Evolutionary conservation across 2,888 invertebrate species (phyloP).

Genomic region (Tenthredo scrophulariae): DNA sequence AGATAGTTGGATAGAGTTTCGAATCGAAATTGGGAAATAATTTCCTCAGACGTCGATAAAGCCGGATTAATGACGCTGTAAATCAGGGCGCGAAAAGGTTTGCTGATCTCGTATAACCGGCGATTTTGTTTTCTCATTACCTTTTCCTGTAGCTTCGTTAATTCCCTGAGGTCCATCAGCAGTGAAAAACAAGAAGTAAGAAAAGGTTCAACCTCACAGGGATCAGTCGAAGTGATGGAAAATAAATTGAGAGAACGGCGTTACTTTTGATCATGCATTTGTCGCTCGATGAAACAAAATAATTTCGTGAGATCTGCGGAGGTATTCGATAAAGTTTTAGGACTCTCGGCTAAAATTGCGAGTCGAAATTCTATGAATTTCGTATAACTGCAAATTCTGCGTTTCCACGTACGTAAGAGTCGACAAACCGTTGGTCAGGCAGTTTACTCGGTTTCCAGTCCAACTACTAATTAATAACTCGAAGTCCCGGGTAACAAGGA

Average conservation of each 20-base stretch:
- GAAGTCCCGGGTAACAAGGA: conserved; percentile 71
- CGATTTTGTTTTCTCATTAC: background rate
- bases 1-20: conserved; percentile 38
- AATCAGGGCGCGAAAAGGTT: conserved; percentile 6
- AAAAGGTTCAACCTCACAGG: background rate
- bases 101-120: background rate
- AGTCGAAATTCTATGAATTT: background rate
- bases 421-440: conserved; percentile 20
- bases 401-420: background rate
- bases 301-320: background rate
- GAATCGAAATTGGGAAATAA: conserved; percentile 48
- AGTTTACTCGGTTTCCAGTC: conserved; percentile 30
- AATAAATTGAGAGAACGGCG: background rate
- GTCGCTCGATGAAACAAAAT: conserved; percentile 1
- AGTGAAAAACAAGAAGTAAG: background rate
- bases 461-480: conserved; percentile 74
- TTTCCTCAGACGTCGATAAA: conserved; percentile 36
- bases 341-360: background rate
- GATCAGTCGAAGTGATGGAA: background rate
- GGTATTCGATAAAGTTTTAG: background rate
- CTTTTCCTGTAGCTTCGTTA: background rate
- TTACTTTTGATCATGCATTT: background rate
- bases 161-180: background rate
- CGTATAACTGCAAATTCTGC: background rate
- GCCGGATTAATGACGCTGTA: conserved; percentile 16